Base-by-base conservation (phyloP, 2,113 vertebrate genomes). In the Amphilophus citrinellus region DNA sequence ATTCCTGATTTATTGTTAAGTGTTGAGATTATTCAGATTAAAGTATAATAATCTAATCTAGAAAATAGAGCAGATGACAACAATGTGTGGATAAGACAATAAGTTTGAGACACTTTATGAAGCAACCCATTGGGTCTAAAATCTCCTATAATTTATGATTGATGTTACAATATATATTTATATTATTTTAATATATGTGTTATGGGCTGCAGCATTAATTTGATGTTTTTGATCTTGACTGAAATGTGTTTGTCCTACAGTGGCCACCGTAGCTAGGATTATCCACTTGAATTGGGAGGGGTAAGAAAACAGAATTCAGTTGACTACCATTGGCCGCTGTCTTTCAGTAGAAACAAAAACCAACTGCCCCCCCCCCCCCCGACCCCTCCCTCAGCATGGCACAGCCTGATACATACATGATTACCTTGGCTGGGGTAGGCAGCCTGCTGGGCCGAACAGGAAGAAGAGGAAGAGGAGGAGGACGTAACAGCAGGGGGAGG, bases 361-460 rank as follows among this genome's bases (percentile, higher is more conserved):
- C 5, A 9, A 71, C 10, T 42, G 22, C 17, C 39, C 2, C 65
- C 24, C 1, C 76, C 59, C 60, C 17, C 66, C 17, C 32, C 3
- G 66, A 24, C 1, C 76, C 58, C 60, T 20, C 65, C 79, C 77
- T 30, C 83, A 63, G 63, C 61, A 76, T 77, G 60, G 53, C 84
- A 90, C 88, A 92, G 91, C 95, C 95, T 91, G 96, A 97, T 96
- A 97, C 96, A 96, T 95, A 97, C 96, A 95, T 95, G 95, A 96
- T 99, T 99, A 99, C 98, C 98, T 99, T 98, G 98, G 96, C 96
- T 98, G 97, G 97, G 96, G 97, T 96, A 96, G 96, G 81, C 73
- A 87, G 97, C 94, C 95, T 96, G 96, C 95, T 94, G 97, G 95
- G 97, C 95, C 94, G 96, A 93, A 94, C 96, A 96, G 90, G 97